phyloP scores from a whole-genome alignment of 2,113 vertebrate species.

The Phyllostomus hastatus region DNA sequence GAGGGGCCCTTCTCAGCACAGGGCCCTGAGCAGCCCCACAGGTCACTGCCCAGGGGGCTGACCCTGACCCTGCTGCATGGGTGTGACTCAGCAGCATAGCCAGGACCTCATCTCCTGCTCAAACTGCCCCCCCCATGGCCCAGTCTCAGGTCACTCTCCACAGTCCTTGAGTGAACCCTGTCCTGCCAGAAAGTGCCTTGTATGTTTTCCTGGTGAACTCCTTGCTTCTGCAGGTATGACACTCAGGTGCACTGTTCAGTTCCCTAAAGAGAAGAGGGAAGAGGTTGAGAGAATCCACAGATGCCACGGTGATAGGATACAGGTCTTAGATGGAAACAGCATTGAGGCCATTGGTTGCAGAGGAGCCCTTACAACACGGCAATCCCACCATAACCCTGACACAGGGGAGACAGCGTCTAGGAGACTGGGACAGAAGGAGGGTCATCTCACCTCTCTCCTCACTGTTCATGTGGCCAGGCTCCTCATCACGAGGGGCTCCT shows the following conservation, averaged over 20 bases:
- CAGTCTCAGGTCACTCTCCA: no score
- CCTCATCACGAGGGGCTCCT: neutral
- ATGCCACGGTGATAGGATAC: fast-evolving
- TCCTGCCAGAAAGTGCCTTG: neutral
- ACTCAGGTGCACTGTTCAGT: no score
- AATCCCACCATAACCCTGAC: neutral
- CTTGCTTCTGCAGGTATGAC: neutral
- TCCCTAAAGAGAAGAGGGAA: neutral
- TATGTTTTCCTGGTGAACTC: neutral
- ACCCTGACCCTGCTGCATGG: no score
- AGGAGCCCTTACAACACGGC: no score
- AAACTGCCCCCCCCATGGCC: no score
- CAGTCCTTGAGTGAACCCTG: neutral
- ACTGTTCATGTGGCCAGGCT: neutral
- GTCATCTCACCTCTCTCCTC: neutral
- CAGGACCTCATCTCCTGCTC: no score
- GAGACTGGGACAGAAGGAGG: neutral
- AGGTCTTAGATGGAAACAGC: no score
- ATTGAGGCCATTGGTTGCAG: neutral
- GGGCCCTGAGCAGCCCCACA: no score
- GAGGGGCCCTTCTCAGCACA: no score
- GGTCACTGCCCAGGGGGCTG: no score
- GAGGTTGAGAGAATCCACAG: neutral
- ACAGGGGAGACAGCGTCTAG: neutral
- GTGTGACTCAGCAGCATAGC: no score